Evolutionary conservation across 2,797 vertebrate genomes (phyloP).

Genomic region (Anabacerthia variegaticeps): DNA sequence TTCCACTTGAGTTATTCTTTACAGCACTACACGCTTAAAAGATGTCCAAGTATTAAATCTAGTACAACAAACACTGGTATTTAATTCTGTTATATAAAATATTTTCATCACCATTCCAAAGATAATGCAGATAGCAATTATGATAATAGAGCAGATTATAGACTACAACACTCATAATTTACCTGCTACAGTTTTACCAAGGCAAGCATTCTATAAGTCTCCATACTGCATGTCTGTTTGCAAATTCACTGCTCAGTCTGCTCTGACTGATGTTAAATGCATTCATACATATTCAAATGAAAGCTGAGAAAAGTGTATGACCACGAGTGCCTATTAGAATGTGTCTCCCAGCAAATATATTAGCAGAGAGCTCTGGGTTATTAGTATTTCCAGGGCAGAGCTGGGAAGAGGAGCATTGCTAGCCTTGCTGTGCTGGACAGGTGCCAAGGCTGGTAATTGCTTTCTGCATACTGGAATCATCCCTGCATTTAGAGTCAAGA

Average conservation of each 20-base stretch:
- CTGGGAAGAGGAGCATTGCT: background rate
- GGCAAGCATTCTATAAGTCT: background rate
- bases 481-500: constrained; percentile 11
- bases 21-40: background rate
- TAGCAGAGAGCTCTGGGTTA: constrained; percentile 11
- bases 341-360: background rate
- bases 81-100: constrained; percentile 24
- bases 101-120: constrained; percentile 14
- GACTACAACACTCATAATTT: background rate
- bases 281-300: constrained; percentile 24
- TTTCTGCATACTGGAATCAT: constrained; percentile 18
- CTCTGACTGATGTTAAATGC: background rate
- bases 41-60: background rate
- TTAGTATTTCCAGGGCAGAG: constrained; percentile 9
- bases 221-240: background rate
- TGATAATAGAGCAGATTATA: constrained; percentile 25
- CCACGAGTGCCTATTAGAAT: constrained; percentile 15
- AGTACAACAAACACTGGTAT: background rate
- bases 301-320: background rate
- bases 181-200: background rate
- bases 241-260: background rate
- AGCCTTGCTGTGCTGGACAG: constrained; percentile 28
- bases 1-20: constrained; percentile 2
- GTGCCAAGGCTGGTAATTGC: constrained; percentile 49
- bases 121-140: constrained; percentile 28